Evolutionary conservation across 2,888 invertebrate genomes (phyloP).

Genomic region (Miltochrista miniata): DNA sequence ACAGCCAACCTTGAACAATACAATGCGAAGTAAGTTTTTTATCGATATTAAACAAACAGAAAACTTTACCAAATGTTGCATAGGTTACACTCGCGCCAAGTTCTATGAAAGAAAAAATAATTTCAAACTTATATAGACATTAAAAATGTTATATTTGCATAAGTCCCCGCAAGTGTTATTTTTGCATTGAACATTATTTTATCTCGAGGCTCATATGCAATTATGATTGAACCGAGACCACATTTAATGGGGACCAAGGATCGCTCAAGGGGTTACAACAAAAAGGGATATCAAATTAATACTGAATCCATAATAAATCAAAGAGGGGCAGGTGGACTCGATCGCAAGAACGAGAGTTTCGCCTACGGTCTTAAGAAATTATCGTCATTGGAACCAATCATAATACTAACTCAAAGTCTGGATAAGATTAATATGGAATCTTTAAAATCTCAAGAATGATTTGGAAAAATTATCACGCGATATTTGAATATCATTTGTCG

Average conservation of each 20-base stretch:
- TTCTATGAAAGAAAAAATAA: too few relatives aligned
- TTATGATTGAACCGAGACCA: constrained; percentile 77
- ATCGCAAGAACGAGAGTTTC: constrained; percentile 70
- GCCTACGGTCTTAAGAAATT: constrained; percentile 81
- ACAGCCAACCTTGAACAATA: neutral
- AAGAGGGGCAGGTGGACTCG: constrained; percentile 78
- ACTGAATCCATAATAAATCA: constrained; percentile 84
- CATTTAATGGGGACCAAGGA: constrained; percentile 76
- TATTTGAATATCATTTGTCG: constrained; percentile 26
- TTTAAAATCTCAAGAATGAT: constrained; percentile 45
- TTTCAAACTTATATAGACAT: too few relatives aligned
- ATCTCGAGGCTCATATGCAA: constrained; percentile 76
- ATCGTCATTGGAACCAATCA: constrained; percentile 52
- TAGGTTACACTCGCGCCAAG: neutral
- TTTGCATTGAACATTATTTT: constrained; percentile 67
- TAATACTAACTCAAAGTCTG: constrained; percentile 30
- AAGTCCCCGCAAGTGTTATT: constrained; percentile 48
- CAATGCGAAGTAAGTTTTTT: neutral
- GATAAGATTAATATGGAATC: constrained; percentile 49
- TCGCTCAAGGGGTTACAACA: constrained; percentile 80
- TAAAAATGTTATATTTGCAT: constrained; percentile 27
- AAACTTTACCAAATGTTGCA: neutral
- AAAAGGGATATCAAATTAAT: constrained; percentile 84
- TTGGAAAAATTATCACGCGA: constrained; percentile 53
- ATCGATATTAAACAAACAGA: neutral